A percentile compares a stretch with the other conserved stretches of the same genome.
Conservation (phyloP, 2,888 invertebrate species). For the Chorisops tibialis region DNA sequence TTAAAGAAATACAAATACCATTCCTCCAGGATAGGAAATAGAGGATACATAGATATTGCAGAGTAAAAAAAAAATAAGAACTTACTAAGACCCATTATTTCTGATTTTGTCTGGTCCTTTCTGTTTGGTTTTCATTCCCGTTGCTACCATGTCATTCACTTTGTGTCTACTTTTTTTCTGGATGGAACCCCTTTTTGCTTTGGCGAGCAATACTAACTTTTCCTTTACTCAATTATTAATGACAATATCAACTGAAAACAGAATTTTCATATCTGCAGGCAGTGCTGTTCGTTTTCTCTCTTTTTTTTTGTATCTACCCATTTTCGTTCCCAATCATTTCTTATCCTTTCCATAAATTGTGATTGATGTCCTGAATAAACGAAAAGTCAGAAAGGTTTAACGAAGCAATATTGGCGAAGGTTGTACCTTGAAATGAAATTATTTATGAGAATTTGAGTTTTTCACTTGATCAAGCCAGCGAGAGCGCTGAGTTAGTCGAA, state of each 20-base stretch:
- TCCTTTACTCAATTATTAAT: not conserved
- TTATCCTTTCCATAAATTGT: conserved; percentile 26
- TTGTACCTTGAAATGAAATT: conserved; percentile 5
- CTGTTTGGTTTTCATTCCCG: not conserved
- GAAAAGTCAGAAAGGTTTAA: conserved; percentile 3
- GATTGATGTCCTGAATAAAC: conserved; percentile 16
- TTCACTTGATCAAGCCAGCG: not conserved
- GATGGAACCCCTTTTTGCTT: too few relatives aligned
- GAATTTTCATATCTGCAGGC: conserved; percentile 4
- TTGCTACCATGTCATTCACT: too few relatives aligned
- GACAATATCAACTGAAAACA: not conserved
- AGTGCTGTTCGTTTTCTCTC: conserved; percentile 8
- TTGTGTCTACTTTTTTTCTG: too few relatives aligned
- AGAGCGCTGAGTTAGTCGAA: too few relatives aligned
- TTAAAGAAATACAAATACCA: too few relatives aligned
- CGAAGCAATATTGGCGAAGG: not conserved
- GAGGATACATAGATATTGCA: too few relatives aligned
- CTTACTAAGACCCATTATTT: too few relatives aligned
- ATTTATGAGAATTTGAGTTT: conserved; percentile 7
- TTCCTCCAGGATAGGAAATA: too few relatives aligned
- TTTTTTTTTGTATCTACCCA: not conserved
- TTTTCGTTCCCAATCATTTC: conserved; percentile 22
- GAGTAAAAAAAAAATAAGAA: too few relatives aligned
- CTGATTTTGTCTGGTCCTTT: too few relatives aligned
- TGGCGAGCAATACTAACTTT: not conserved